Evolutionary conservation across 2,888 invertebrate genomes (phyloP).

Genomic region (Herminia tarsipennalis): DNA sequence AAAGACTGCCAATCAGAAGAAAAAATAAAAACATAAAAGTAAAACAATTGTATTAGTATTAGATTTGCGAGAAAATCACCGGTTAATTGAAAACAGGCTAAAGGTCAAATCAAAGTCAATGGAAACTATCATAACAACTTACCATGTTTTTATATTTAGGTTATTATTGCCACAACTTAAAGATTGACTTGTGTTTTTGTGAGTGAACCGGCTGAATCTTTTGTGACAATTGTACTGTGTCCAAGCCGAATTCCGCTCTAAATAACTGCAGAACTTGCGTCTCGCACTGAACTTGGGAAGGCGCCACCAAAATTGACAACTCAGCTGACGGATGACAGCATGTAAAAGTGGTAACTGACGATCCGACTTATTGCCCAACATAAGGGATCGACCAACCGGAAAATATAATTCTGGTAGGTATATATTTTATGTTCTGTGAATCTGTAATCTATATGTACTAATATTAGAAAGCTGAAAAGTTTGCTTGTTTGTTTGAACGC

Average conservation of each 20-base stretch:
- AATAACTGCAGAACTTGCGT: constrained; percentile 13
- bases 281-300: background rate
- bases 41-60: too few relatives aligned
- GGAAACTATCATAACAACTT: constrained; percentile 50
- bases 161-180: background rate
- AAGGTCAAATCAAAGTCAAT: constrained; percentile 80
- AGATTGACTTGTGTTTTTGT: constrained; percentile 3
- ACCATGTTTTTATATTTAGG: constrained; percentile 57
- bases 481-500: too few relatives aligned
- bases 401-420: too few relatives aligned
- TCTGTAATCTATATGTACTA: too few relatives aligned
- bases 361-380: too few relatives aligned
- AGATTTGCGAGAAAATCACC: background rate
- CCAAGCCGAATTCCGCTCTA: constrained; percentile 10
- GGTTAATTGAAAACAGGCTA: constrained; percentile 15
- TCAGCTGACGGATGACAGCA: constrained; percentile 13
- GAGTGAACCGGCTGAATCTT: constrained; percentile 16
- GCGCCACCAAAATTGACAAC: background rate
- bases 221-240: constrained; percentile 13
- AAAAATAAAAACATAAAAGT: too few relatives aligned
- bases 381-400: too few relatives aligned
- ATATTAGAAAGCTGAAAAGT: too few relatives aligned
- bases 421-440: too few relatives aligned
- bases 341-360: too few relatives aligned
- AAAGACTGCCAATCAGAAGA: too few relatives aligned